Evolutionary conservation across 2,888 invertebrate genomes (phyloP).

Genomic region (Ectobius pallidus): DNA sequence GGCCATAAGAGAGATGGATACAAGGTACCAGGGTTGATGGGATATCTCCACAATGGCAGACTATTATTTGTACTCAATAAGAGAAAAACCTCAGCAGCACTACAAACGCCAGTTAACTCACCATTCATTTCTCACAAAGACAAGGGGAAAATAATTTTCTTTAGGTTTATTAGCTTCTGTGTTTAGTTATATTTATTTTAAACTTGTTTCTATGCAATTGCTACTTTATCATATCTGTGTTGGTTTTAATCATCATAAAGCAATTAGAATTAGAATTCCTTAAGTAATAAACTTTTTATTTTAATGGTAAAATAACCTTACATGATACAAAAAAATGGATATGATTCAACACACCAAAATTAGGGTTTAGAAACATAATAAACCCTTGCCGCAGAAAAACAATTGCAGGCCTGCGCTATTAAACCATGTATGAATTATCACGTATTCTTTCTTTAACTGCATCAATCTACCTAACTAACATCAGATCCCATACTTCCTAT

Average conservation of each 20-base stretch:
- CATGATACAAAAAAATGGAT: background rate
- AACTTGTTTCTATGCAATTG: background rate
- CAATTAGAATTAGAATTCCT: background rate
- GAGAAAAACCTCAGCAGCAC: background rate
- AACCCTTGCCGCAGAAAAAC: no score
- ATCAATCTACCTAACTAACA: no score
- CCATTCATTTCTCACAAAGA: background rate
- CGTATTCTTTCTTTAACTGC: no score
- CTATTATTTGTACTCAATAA: background rate
- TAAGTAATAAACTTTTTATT: background rate
- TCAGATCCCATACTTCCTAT: no score
- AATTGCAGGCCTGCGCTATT: no score
- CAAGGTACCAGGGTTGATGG: background rate
- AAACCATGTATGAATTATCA: no score
- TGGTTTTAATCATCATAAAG: no score
- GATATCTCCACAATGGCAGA: no score
- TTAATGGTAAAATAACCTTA: background rate
- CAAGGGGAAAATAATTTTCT: background rate
- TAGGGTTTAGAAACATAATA: no score
- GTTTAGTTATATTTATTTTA: background rate
- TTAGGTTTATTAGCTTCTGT: background rate
- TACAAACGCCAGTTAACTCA: background rate
- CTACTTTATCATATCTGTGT: no score
- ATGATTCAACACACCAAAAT: no score
- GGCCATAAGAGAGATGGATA: background rate